Base-by-base conservation (phyloP, 1,140 invertebrate species). In the Ceratitis capitata region DNA sequence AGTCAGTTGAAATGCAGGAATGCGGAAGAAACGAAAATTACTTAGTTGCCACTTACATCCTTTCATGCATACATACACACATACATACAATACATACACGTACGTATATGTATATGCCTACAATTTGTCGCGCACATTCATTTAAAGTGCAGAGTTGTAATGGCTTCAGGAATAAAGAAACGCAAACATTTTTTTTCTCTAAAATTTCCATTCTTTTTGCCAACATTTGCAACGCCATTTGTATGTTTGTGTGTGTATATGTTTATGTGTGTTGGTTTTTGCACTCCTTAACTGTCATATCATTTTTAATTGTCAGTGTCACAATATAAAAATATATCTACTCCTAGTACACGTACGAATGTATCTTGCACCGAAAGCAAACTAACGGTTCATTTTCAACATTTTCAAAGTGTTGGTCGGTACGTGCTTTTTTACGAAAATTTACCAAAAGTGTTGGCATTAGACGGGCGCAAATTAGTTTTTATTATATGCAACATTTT, bases 1-100 rank as follows among this genome's bases (percentile, higher is more conserved):
- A n/a, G n/a, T n/a, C n/a, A n/a, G n/a, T 45, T 45, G 42, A 45
- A 47, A 47, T 47, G 14, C 39, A 23, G 39, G 69, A 47, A 78
- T 78, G 23, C 69, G 69, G 69, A 78, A 78, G 69, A 78, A 78
- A 23, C 39, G 69, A 78, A 78, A 45, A 78, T 45, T 78, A 42
- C n/a, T 32, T 19, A 69, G 29, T 69, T 69, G 61, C 61, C 61
- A 69, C 61, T 16, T 19, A 69, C 61, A 69, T 35, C 39, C 39
- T 35, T 12, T 69, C 61, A 69, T 32, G 61, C 61, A 39, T 32
- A 69, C 61, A 69, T 69, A 32, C 61, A 35, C 61, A 35, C 61
- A 14, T 19, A 5, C 32, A n/a, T n/a, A n/a, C n/a, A n/a, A n/a
- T n/a, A n/a, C n/a, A n/a, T n/a, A n/a, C n/a, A n/a, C n/a, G n/a